These are phyloP conservation scores for Leptonema lineaticorne DNA, from an alignment of 1,140 invertebrate genomes.

Conservation along the genomic window DNA sequence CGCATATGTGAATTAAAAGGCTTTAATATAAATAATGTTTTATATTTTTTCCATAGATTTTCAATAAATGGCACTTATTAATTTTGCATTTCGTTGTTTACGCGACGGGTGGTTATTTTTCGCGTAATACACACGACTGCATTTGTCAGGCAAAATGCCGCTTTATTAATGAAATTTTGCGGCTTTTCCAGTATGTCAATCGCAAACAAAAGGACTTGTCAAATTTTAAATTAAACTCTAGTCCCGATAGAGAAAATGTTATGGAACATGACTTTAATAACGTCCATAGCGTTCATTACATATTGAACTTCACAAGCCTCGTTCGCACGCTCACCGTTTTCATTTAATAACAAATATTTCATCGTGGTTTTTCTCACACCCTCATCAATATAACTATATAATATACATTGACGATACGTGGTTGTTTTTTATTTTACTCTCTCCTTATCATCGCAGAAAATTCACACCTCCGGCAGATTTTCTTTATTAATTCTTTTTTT, in stretches of 20 bases:
- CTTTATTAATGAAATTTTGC: constrained; percentile 25
- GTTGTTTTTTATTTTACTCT: too few species aligned
- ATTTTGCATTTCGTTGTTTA: constrained; percentile 1
- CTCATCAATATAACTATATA: too few species aligned
- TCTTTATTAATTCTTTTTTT: too few species aligned
- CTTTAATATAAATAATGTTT: too few species aligned
- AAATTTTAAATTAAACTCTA: constrained; percentile 27
- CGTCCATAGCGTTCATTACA: not conserved
- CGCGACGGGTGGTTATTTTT: not conserved
- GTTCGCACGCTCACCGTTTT: too few species aligned
- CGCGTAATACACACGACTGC: constrained; percentile 11
- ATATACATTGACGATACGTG: too few species aligned
- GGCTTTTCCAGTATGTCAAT: constrained; percentile 27
- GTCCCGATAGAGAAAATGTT: constrained; percentile 21
- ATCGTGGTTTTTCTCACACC: too few species aligned
- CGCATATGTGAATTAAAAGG: too few species aligned
- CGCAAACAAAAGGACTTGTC: constrained; percentile 30
- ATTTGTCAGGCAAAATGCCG: constrained; percentile 10
- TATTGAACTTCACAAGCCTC: constrained; percentile 3
- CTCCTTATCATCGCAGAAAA: too few species aligned
- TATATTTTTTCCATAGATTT: too few species aligned
- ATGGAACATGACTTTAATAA: constrained; percentile 2
- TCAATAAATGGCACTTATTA: constrained; percentile 2
- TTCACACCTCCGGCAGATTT: too few species aligned
- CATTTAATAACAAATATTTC: too few species aligned